phyloP scores from a whole-genome alignment of 2,797 vertebrate species.

The Sciurus carolinensis region DNA sequence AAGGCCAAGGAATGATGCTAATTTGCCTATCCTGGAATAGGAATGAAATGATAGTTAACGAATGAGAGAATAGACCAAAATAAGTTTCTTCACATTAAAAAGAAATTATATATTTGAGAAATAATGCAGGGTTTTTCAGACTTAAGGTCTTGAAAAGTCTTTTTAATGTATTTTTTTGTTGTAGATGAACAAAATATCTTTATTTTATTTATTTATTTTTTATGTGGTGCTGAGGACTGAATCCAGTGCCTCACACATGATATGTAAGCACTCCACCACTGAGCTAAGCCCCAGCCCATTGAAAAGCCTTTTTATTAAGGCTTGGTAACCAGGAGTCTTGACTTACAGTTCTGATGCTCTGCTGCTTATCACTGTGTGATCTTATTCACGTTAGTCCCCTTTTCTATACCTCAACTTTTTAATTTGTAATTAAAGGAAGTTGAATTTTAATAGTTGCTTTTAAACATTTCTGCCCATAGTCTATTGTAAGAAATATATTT shows the following conservation, averaged over 20 bases:
- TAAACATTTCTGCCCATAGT: not conserved
- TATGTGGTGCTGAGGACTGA: too few species aligned
- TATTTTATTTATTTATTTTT: too few species aligned
- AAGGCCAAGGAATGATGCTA: conserved; percentile 23
- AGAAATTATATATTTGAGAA: not conserved
- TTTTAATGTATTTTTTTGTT: not conserved
- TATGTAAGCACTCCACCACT: too few species aligned
- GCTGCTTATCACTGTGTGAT: not conserved
- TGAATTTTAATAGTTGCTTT: not conserved
- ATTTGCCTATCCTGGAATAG: conserved; percentile 21
- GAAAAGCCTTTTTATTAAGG: not conserved
- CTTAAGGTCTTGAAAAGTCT: not conserved
- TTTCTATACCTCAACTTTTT: conserved; percentile 33
- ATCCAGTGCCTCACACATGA: too few species aligned
- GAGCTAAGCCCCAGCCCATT: too few species aligned
- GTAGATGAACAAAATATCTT: too few species aligned
- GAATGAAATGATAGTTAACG: conserved; percentile 40
- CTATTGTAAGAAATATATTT: conserved; percentile 30
- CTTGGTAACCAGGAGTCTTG: conserved; percentile 20
- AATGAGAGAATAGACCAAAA: conserved; percentile 34
- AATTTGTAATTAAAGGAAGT: not conserved
- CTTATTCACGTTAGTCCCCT: not conserved
- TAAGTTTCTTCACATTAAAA: conserved; percentile 24
- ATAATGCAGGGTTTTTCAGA: not conserved
- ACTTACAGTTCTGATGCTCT: not conserved